Evolutionary conservation across 1,140 invertebrate genomes (phyloP).

Genomic region (Lerema accius): DNA sequence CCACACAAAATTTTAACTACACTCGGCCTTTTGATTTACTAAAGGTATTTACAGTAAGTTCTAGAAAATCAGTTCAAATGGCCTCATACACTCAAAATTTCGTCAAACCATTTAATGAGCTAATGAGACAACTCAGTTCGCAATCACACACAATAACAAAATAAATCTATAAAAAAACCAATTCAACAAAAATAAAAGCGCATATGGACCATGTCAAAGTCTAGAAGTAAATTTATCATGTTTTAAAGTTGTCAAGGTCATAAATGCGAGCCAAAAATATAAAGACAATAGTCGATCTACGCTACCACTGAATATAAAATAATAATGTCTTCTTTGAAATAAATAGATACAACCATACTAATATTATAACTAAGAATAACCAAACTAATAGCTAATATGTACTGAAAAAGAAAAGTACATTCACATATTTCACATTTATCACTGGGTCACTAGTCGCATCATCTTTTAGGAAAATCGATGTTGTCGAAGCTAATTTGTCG

Average conservation of each 20-base stretch:
- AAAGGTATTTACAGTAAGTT: constrained; percentile 13
- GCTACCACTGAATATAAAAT: constrained; percentile 16
- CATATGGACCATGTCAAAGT: constrained; percentile 18
- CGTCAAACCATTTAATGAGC: constrained; percentile 3
- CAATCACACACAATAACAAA: constrained; percentile 39
- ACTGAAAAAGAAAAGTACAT: no score
- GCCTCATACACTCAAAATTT: background rate
- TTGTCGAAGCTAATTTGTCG: constrained; percentile 81
- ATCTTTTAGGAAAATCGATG: constrained; percentile 74
- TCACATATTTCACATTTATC: constrained; percentile 6
- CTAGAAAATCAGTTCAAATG: constrained; percentile 3
- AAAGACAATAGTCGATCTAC: constrained; percentile 1
- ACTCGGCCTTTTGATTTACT: constrained; percentile 1
- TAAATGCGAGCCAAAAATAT: constrained; percentile 13
- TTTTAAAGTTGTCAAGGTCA: no score
- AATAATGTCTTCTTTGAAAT: constrained; percentile 14
- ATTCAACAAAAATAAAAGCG: constrained; percentile 39
- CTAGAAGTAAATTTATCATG: constrained; percentile 13
- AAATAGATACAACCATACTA: constrained; percentile 23
- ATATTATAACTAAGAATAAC: no score
- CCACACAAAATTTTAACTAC: constrained; percentile 6
- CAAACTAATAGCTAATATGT: no score
- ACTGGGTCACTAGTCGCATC: constrained; percentile 42
- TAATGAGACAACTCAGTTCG: constrained; percentile 13
- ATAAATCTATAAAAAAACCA: constrained; percentile 40